These are phyloP conservation scores for Drosophila tristis DNA, from an alignment of 1,140 invertebrate species.

Conservation along the genomic window DNA sequence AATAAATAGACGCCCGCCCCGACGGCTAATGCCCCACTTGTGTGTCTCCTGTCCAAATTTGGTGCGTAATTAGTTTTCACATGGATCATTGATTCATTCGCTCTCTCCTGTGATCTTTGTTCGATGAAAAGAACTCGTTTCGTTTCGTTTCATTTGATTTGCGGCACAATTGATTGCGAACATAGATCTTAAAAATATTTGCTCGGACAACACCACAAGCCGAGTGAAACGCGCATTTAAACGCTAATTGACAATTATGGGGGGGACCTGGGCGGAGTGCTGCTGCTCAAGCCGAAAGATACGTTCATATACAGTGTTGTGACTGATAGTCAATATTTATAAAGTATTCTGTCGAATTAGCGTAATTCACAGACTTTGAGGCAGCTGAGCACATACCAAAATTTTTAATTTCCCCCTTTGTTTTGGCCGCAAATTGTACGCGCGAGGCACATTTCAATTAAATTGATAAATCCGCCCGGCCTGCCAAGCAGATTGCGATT, in stretches of 20 bases:
- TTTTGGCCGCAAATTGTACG: slow-evolving; percentile 41
- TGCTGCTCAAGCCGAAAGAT: slow-evolving; percentile 37
- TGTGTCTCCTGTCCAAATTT: slow-evolving; percentile 1
- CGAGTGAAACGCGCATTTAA: slow-evolving; percentile 50
- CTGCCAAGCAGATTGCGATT: slow-evolving; percentile 24
- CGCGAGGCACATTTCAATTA: slow-evolving; percentile 43
- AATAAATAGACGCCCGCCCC: too few relatives aligned
- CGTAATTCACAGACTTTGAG: slow-evolving; percentile 38
- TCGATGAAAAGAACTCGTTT: slow-evolving; percentile 1
- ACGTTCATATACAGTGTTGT: neutral
- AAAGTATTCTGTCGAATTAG: slow-evolving; percentile 46
- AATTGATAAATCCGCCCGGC: slow-evolving; percentile 54
- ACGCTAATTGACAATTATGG: slow-evolving; percentile 58
- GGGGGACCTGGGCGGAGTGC: slow-evolving; percentile 3
- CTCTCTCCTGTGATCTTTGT: too few relatives aligned
- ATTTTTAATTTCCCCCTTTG: slow-evolving; percentile 65
- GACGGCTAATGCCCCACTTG: slow-evolving; percentile 39
- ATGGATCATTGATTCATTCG: neutral
- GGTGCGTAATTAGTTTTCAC: neutral
- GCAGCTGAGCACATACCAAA: slow-evolving; percentile 65
- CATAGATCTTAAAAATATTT: slow-evolving; percentile 46
- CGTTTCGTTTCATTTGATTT: slow-evolving; percentile 45
- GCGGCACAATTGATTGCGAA: slow-evolving; percentile 44
- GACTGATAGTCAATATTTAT: slow-evolving; percentile 33
- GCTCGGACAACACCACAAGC: slow-evolving; percentile 35